Conservation (phyloP, 2,797 vertebrate species). For the Florisuga fusca region DNA sequence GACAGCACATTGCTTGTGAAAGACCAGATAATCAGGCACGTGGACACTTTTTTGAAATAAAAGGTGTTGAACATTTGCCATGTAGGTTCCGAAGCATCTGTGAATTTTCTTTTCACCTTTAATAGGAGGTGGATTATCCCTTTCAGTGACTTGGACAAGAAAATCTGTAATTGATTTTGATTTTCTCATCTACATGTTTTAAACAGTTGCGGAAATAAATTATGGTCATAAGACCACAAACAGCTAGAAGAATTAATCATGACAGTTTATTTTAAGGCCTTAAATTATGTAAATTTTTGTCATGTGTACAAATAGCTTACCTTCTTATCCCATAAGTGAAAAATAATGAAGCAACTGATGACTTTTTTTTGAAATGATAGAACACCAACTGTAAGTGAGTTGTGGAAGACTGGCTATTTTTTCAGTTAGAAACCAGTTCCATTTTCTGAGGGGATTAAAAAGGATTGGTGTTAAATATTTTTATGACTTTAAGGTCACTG, state of each 20-base stretch:
- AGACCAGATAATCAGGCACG: neutral
- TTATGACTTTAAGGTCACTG: neutral
- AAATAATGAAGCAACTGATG: slow-evolving; percentile 23
- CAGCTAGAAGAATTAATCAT: neutral
- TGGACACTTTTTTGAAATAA: neutral
- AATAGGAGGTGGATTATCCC: neutral
- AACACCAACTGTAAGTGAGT: neutral
- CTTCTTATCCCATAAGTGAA: slow-evolving; percentile 18
- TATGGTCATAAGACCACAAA: neutral
- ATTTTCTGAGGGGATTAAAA: neutral
- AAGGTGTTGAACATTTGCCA: neutral
- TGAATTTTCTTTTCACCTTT: neutral
- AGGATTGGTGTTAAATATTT: neutral
- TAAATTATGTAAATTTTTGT: neutral
- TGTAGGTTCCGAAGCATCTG: neutral
- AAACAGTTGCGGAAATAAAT: neutral
- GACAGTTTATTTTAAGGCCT: neutral
- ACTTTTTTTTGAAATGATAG: slow-evolving; percentile 37
- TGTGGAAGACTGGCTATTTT: neutral
- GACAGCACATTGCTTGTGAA: neutral
- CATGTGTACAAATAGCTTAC: slow-evolving; percentile 1
- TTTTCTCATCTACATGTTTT: neutral
- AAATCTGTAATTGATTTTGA: neutral
- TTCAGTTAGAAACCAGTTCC: neutral
- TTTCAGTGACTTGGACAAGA: neutral